Evolutionary conservation across 2,888 invertebrate species (phyloP), one percentile per base, ranked within the genome.

Genomic region (Prosapia bicincta): DNA sequence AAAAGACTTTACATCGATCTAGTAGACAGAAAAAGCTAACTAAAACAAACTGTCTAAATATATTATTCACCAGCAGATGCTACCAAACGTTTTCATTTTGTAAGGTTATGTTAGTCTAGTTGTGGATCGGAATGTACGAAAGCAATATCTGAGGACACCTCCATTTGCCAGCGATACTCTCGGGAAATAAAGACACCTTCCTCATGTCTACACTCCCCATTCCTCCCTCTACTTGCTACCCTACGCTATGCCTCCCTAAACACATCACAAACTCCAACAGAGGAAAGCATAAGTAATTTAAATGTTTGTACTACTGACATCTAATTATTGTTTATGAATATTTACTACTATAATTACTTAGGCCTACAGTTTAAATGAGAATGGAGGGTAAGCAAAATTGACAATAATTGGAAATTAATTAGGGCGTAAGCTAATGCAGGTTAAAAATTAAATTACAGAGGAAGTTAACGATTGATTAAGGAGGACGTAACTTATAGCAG

Each of bases 121-220:
- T 68, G 43, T 68, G 25, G 68, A 9, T n/a, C 23, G 26, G 72
- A 66, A 66, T 72, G 72, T 72, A 72, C 73, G 25, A 25, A 30
- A 43, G 73, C 68, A 73, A 73, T 73, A 73, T 73, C 73, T 26
- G 68, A 68, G 73, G 32, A 66, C 32, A 26, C 26, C 26, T 67
- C 26, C 26, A 26, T 26, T 67, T 26, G 26, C 25, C 3, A 26
- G 26, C 38, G 15, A 38, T 69, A n/a, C 72, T 43, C 73, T 25
- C 23, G 73, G 73, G 73, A 73, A 73, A 73, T 73, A 73, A 73
- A 73, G 73, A 73, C 73, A 73, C 68, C 73, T 73, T 73, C 24
- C 73, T 69, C 26, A 32, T 32, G 26, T 28, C 73, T 68, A 23
- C 69, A 25, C 72, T n/a, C 73, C 54, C 73, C 67, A 26, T n/a